phyloP scores from a whole-genome alignment of 2,888 invertebrate genomes.

The Eudemis profundana region DNA sequence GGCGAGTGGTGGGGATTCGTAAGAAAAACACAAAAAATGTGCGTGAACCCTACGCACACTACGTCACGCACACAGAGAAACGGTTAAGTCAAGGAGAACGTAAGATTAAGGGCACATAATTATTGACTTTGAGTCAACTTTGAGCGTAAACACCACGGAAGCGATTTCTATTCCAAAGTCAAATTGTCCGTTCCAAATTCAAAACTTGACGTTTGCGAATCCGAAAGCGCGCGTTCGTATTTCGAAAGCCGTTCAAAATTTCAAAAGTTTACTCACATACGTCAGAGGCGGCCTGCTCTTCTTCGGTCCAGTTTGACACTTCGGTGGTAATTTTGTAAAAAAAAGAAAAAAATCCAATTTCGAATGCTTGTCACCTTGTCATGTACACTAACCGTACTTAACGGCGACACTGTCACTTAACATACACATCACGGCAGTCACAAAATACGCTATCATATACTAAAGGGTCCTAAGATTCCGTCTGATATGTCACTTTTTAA shows the following conservation, averaged over 20 bases:
- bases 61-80: conserved; percentile 62
- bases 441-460: conserved; percentile 69
- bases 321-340: conserved; percentile 83
- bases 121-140: conserved; percentile 52
- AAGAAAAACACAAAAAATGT: conserved; percentile 82
- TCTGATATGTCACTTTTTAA: conserved; percentile 73
- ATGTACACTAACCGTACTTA: conserved; percentile 72
- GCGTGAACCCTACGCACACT: conserved; percentile 78
- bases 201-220: conserved; percentile 5
- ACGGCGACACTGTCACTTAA: conserved; percentile 75
- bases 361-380: conserved; percentile 73
- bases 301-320: conserved; percentile 85
- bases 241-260: conserved; percentile 28
- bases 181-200: conserved; percentile 16
- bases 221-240: conserved; percentile 24
- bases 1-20: conserved; percentile 70
- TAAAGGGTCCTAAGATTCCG: conserved; percentile 80
- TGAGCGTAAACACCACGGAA: conserved; percentile 21
- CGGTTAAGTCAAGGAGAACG: conserved; percentile 64
- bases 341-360: conserved; percentile 72
- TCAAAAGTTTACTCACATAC: conserved; percentile 76
- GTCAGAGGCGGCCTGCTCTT: conserved; percentile 83
- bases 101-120: conserved; percentile 70
- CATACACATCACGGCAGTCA: conserved; percentile 77
- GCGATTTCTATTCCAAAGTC: conserved; percentile 20